Conservation (phyloP, 2,797 vertebrate species). For the Sebastes hubbsi region DNA sequence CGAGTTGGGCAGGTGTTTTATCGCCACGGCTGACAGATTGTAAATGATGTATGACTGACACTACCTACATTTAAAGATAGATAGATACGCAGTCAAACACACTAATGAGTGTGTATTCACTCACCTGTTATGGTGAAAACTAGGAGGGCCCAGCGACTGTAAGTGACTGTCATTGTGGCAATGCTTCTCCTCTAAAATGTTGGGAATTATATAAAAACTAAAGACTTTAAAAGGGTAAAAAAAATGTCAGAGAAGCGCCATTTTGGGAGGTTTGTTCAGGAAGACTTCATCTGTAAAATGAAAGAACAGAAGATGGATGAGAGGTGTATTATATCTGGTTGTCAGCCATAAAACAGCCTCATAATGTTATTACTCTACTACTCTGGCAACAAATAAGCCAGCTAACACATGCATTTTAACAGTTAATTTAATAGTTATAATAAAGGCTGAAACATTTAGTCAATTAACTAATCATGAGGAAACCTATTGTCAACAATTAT, state of each 20-base stretch:
- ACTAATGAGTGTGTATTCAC: background rate
- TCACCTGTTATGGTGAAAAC: slow-evolving; percentile 76
- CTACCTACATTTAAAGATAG: background rate
- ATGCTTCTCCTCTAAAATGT: slow-evolving; percentile 22
- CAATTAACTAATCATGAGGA: background rate
- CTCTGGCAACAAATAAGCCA: background rate
- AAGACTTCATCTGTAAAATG: slow-evolving; percentile 70
- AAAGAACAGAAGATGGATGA: slow-evolving; percentile 6
- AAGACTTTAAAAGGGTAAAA: slow-evolving; percentile 26
- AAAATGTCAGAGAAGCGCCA: slow-evolving; percentile 58
- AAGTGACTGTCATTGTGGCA: slow-evolving; percentile 65
- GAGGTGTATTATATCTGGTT: background rate
- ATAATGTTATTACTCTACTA: background rate
- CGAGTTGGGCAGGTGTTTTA: background rate
- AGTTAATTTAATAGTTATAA: background rate
- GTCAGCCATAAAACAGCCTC: background rate
- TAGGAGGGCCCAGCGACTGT: slow-evolving; percentile 56
- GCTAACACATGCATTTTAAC: background rate
- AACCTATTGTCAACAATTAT: background rate
- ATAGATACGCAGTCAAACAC: background rate
- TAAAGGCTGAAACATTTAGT: background rate
- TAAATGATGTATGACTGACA: background rate
- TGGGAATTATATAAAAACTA: slow-evolving; percentile 10
- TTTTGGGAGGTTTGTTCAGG: slow-evolving; percentile 48
- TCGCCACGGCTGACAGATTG: background rate